Evolutionary conservation across 1,140 invertebrate genomes (phyloP), one percentile per base, ranked within the genome.

Genomic region (Pinna nobilis): DNA sequence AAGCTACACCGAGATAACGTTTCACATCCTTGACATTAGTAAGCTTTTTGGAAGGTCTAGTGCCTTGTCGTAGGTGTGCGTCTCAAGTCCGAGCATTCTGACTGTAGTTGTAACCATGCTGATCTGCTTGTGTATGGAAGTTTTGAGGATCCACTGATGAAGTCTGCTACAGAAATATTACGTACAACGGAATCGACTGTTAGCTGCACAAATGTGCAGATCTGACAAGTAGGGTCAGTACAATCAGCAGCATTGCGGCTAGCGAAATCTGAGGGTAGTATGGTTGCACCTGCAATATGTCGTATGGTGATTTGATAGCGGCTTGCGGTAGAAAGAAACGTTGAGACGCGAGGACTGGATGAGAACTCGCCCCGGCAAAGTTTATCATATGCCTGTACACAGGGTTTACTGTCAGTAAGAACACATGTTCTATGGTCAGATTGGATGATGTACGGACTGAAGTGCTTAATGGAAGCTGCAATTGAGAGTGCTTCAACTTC

Each of bases 11-110:
- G 0, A 70, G 51, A 50, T 74, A 78, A 2, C 69, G 60, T 57
- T 79, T 79, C 13, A 71, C 65, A 37, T 76, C 77, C 49, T 59
- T 73, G 13, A 79, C 41, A 51, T 76, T 67, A 28, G 65, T 78
- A 4, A 74, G 53, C 50, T 73, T 76, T 13, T 76, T 76, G 23
- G 74, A 74, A 11, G 76, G 77, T 3, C 77, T 33, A 32, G 77
- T 81, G 5, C 79, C 70, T 47, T 76, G 77, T 28, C 57, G 50
- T 2, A 81, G 51, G 33, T 81, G 77, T 77, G 18, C 74, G 61
- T 4, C 72, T 53, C n/a, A 79, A 15, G 37, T 81, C 76, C 9
- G 66, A 59, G 37, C 77, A 81, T 37, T 82, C 74, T 2, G 49
- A 39, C 53, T 76, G 69, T 9, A 71, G 68, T 20, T 55, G 39